Evolutionary conservation across 2,888 invertebrate genomes (phyloP).

Genomic region (Ornithoptera alexandrae): DNA sequence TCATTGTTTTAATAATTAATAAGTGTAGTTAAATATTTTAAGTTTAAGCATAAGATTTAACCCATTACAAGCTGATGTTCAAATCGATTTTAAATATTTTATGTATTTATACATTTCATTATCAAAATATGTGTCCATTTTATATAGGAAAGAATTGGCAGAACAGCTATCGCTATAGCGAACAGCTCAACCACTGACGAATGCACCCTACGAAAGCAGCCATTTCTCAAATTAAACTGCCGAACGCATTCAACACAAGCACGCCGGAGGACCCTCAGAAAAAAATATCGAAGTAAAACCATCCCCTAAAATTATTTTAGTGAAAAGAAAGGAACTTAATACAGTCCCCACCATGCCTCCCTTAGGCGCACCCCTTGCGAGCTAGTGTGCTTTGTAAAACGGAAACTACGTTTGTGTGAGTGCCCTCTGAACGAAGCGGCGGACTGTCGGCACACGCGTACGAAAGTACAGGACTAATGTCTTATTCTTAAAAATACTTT

Average conservation of each 20-base stretch:
- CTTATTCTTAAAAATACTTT: not conserved
- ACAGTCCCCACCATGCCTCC: slow-evolving; percentile 75
- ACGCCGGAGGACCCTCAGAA: slow-evolving; percentile 58
- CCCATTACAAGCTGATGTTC: too few species aligned
- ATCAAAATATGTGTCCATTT: not conserved
- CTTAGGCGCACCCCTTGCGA: slow-evolving; percentile 65
- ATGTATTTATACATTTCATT: too few species aligned
- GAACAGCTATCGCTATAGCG: slow-evolving; percentile 42
- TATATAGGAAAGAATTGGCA: not conserved
- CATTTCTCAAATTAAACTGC: slow-evolving; percentile 70
- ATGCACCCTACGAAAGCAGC: slow-evolving; percentile 50
- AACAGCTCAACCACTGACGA: slow-evolving; percentile 62
- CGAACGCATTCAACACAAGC: slow-evolving; percentile 64
- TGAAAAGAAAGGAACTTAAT: slow-evolving; percentile 81
- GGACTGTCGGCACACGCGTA: slow-evolving; percentile 55
- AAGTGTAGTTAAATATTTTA: too few species aligned
- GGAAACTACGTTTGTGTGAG: slow-evolving; percentile 52
- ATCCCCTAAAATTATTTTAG: slow-evolving; percentile 80
- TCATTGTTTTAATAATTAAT: too few species aligned
- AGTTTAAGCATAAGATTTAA: too few species aligned
- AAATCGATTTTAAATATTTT: too few species aligned
- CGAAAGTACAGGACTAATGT: slow-evolving; percentile 42
- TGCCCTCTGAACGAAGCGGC: slow-evolving; percentile 65
- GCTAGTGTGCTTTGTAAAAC: slow-evolving; percentile 43
- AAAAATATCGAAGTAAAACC: slow-evolving; percentile 78